Evolutionary conservation across 2,797 vertebrate genomes (phyloP).

Genomic region (Phoebastria nigripes): DNA sequence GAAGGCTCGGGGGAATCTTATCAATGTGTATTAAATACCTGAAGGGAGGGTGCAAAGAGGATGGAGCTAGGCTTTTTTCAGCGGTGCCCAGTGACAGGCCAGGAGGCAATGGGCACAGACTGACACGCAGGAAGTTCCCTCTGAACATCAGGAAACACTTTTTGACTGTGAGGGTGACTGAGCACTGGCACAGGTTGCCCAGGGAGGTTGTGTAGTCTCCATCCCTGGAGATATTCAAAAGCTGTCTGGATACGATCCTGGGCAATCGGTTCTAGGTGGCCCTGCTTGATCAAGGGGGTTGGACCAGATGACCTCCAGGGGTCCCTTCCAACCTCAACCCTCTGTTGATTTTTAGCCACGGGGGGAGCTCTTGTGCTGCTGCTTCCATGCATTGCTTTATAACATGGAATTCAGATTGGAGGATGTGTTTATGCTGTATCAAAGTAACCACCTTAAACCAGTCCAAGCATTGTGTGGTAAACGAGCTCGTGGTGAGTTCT

Average conservation of each 20-base stretch:
- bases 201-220: neutral
- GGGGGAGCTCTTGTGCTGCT: neutral
- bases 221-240: neutral
- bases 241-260: neutral
- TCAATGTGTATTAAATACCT: neutral
- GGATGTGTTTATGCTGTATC: neutral
- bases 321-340: neutral
- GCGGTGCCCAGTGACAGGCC: neutral
- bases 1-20: neutral
- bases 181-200: neutral
- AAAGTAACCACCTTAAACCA: neutral
- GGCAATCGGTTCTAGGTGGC: neutral
- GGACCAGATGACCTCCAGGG: neutral
- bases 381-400: neutral
- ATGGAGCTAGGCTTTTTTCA: neutral
- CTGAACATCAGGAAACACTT: neutral
- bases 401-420: neutral
- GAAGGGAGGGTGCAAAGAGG: neutral
- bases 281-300: neutral
- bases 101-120: neutral
- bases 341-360: neutral
- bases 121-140: neutral
- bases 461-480: neutral
- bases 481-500: neutral
- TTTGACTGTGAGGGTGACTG: neutral